Base-by-base conservation (phyloP, 2,797 vertebrate species). In the Hoplostethus atlanticus region DNA sequence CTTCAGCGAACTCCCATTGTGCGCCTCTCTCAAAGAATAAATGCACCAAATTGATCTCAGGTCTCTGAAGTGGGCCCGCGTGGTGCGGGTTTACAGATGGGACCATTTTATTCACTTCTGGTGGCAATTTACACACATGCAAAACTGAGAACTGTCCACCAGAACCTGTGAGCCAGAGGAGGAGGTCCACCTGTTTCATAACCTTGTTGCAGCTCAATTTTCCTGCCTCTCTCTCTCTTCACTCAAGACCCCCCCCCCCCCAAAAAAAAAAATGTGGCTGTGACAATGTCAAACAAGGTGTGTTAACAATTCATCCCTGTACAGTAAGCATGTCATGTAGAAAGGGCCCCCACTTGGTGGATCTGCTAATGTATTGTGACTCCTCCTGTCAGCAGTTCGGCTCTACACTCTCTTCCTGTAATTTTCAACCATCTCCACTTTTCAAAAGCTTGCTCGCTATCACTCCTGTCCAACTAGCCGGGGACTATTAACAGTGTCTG, bases 41-140 rank as follows among this genome's bases (percentile, higher is more conserved):
- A 93, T 89, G 90, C 91, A 78, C 84, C 87, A 93, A 94, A 94
- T 94, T 90, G 93, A 94, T 93, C 91, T 93, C 89, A 84, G 89
- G 92, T 92, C 93, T 93, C 85, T 90, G 84, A 89, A 90, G 90
- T 91, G 84, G 89, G 83, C 84, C 83, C 28, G 65, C 55, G 3
- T 75, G 90, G 87, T 88, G 76, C 76, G 52, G 68, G 76, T 92
- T 89, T 92, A 91, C 94, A 94, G 91, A 94, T 94, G 94, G 93
- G 91, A 95, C 87, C 93, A 86, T 94, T 95, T 95, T 94, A 92
- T 91, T 89, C 90, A 88, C 91, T 90, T 93, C 93, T 94, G 94
- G 90, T 90, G 93, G 92, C 93, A 93, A 94, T 94, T 95, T 93
- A 90, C 89, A 89, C 89, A 92, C 91, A 92, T 87, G 83, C 87